phyloP scores from a whole-genome alignment of 2,888 invertebrate species.

The Argyresthia albistria region DNA sequence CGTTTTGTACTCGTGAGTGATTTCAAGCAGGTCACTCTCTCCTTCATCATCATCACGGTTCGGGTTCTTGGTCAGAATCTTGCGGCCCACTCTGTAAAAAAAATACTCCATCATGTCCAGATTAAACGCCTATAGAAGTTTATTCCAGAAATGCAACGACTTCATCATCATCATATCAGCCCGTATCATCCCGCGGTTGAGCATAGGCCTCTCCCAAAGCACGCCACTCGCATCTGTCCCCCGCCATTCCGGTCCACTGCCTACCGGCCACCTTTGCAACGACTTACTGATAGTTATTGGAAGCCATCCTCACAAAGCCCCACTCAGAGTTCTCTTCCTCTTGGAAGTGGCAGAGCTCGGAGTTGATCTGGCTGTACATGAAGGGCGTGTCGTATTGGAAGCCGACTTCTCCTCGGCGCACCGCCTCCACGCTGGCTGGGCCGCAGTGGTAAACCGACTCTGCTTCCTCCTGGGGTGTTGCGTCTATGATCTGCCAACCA shows the following conservation, averaged over 20 bases:
- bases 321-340: constrained; percentile 77
- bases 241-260: too few species aligned
- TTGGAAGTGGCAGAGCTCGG: constrained; percentile 82
- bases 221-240: too few species aligned
- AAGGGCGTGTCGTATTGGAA: constrained; percentile 82
- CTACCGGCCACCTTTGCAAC: too few species aligned
- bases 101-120: constrained; percentile 4
- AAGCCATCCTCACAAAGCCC: constrained; percentile 77
- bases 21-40: constrained; percentile 76
- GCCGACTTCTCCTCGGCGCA: constrained; percentile 80
- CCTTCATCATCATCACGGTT: constrained; percentile 75
- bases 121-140: neutral
- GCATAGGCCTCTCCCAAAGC: too few species aligned
- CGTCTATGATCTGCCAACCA: constrained; percentile 88
- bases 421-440: constrained; percentile 78
- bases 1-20: constrained; percentile 77
- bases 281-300: constrained; percentile 77
- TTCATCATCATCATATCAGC: too few species aligned
- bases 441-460: constrained; percentile 75
- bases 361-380: constrained; percentile 84
- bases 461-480: constrained; percentile 82
- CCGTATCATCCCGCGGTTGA: too few species aligned
- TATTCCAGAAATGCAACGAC: constrained; percentile 20
- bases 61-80: constrained; percentile 77
- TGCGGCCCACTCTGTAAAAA: constrained; percentile 74